Evolutionary conservation across 2,113 vertebrate genomes (phyloP), one percentile per base, ranked within the genome.

Genomic region (Taxidea taxus): DNA sequence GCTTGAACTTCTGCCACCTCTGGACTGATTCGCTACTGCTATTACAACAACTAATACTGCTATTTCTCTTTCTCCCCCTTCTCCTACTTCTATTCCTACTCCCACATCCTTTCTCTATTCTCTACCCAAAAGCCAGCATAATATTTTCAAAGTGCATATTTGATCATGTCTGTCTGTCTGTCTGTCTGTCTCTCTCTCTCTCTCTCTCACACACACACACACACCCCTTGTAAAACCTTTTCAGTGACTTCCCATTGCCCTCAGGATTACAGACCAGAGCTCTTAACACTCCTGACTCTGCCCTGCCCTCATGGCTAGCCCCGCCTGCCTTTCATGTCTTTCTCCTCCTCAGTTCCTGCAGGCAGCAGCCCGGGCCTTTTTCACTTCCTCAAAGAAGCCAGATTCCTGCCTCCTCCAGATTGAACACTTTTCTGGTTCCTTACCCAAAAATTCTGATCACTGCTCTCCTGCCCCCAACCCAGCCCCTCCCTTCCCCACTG

Each of bases 381-480:
- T 93, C 90, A 86, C 23, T 91, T 95, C 87, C 78, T 91, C 66
- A 86, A 56, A 58, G 70, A 96, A 85, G 64, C 3, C 83, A 92
- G 54, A 80, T 31, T 91, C 74, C 23, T 70, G 60, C 85, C 49
- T 87, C 31, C 60, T 25, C 16, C 0, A 77, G 83, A 82, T 23
- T 44, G 4, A 23, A 78, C 31, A 34, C 62, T 49, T 44, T 60
- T 78, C 62, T 81, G 49, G 23, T 37, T 89, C 25, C 87, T 72
- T 89, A 85, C 1, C n/a, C 39, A 84, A 89, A 87, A 87, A 90
- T 66, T 89, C 49, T 31, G 77, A 8, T 86, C 39, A 68, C 58
- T 31, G n/a, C 56, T 74, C 54, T 56, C 75, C 62, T 83, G 34
- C 12, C 23, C 7, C 25, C 10, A 74, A 5, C 34, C 21, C 58